Evolutionary conservation across 2,888 invertebrate species (phyloP).

Genomic region (Halocaridina rubra): DNA sequence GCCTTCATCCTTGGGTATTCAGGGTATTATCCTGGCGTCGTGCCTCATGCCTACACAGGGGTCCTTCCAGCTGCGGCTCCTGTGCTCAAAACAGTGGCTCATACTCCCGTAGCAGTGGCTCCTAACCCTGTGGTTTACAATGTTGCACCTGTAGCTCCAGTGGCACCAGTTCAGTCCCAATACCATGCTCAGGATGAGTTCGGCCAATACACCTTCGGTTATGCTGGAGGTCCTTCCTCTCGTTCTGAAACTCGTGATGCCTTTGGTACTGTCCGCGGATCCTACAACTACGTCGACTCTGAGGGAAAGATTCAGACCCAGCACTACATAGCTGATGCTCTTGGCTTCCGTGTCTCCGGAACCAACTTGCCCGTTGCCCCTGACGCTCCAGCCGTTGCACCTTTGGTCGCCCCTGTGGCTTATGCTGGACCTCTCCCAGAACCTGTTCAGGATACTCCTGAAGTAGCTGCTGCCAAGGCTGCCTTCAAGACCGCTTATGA

Average conservation of each 20-base stretch:
- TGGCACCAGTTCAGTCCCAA: slow-evolving; percentile 17
- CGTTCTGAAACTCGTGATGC: slow-evolving; percentile 71
- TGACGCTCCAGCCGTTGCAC: background rate
- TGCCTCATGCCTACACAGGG: background rate
- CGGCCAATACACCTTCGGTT: slow-evolving; percentile 71
- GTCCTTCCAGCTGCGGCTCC: background rate
- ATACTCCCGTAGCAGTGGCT: background rate
- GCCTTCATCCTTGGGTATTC: slow-evolving; percentile 1
- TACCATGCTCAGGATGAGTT: slow-evolving; percentile 41
- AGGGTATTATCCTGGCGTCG: background rate
- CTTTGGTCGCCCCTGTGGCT: slow-evolving; percentile 75
- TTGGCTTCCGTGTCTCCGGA: slow-evolving; percentile 76
- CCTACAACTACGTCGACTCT: slow-evolving; percentile 58
- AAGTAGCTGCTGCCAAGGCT: background rate
- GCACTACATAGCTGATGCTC: slow-evolving; percentile 63
- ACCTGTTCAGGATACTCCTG: background rate
- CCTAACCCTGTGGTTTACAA: background rate
- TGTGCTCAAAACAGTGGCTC: background rate
- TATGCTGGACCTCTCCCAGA: slow-evolving; percentile 76
- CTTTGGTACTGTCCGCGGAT: slow-evolving; percentile 49
- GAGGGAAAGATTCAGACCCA: slow-evolving; percentile 73
- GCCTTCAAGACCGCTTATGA: background rate
- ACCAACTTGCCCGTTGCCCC: slow-evolving; percentile 69
- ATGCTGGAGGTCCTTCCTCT: slow-evolving; percentile 76
- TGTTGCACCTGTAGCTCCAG: slow-evolving; percentile 14